Evolutionary conservation across 1,140 invertebrate species (phyloP).

Genomic region (Megalopta genalis): DNA sequence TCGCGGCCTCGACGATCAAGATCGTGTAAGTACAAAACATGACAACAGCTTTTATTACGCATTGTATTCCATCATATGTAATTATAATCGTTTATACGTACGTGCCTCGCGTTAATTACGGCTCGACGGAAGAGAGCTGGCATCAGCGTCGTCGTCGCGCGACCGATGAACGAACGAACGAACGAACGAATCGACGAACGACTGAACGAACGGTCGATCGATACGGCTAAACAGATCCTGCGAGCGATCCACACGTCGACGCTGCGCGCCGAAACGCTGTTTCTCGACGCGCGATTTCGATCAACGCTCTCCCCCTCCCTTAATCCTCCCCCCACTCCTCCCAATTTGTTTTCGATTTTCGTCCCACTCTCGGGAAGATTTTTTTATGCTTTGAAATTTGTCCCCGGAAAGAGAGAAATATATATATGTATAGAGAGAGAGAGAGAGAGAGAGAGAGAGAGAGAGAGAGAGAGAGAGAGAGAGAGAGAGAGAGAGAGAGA

Average conservation of each 20-base stretch:
- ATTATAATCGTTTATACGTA: slow-evolving; percentile 68
- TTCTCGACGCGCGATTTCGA: no score
- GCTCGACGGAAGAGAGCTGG: slow-evolving; percentile 20
- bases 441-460: no score
- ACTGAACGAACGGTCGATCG: background rate
- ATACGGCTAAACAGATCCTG: background rate
- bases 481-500: no score
- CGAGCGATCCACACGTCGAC: slow-evolving; percentile 2
- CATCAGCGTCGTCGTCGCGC: slow-evolving; percentile 30
- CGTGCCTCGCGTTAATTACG: slow-evolving; percentile 53
- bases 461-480: no score
- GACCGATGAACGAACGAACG: slow-evolving; percentile 12
- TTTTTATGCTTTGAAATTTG: no score
- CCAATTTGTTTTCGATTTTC: no score
- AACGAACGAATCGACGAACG: background rate
- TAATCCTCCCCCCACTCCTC: no score
- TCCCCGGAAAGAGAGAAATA: no score
- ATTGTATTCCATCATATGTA: slow-evolving; percentile 60
- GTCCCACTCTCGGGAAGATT: no score
- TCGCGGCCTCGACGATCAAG: slow-evolving; percentile 47
- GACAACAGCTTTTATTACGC: slow-evolving; percentile 74
- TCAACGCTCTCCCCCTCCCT: no score
- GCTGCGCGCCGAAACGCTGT: no score
- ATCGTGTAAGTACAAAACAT: slow-evolving; percentile 75
- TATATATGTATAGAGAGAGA: no score